Evolutionary conservation across 92 coral and sea anemone species (phyloP).

Genomic region (Anthopleura xanthogrammica): DNA sequence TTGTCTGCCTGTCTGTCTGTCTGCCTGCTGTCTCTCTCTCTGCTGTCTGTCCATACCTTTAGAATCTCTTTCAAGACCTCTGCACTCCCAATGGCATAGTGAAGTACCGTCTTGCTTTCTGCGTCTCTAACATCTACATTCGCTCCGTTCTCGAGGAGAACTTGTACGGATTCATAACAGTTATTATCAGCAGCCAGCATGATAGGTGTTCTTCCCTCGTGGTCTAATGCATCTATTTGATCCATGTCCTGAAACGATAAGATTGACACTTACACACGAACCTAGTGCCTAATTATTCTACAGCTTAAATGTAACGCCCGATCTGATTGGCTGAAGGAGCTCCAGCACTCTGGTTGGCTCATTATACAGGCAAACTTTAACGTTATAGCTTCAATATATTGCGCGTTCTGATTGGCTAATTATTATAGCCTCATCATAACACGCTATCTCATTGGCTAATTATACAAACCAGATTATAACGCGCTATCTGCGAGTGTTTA

Average conservation of each 20-base stretch:
- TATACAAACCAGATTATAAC: too few relatives aligned
- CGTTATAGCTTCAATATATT: too few relatives aligned
- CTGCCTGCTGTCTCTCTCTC: background rate
- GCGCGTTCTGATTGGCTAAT: too few relatives aligned
- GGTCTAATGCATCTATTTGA: conserved; percentile 69
- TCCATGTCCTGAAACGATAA: conserved; percentile 57
- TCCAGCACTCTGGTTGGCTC: too few relatives aligned
- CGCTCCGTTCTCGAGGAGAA: conserved; percentile 67
- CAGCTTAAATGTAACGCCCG: too few relatives aligned
- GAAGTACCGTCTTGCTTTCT: conserved; percentile 75
- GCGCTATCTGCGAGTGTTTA: too few relatives aligned
- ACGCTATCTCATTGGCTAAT: too few relatives aligned
- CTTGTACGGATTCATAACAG: conserved; percentile 76
- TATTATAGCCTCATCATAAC: too few relatives aligned
- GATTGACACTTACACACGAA: too few relatives aligned
- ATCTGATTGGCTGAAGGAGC: too few relatives aligned
- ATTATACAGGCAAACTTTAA: too few relatives aligned
- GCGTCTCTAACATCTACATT: conserved; percentile 80
- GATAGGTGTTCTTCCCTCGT: conserved; percentile 76
- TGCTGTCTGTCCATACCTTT: conserved; percentile 46
- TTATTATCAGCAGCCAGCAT: conserved; percentile 82
- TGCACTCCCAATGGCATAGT: conserved; percentile 80
- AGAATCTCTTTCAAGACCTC: conserved; percentile 79
- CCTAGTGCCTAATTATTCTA: too few relatives aligned
- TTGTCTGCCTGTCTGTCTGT: background rate